Evolutionary conservation across 1,140 invertebrate species (phyloP), one percentile per base, ranked within the genome.

Genomic region (Calosoma granatense): DNA sequence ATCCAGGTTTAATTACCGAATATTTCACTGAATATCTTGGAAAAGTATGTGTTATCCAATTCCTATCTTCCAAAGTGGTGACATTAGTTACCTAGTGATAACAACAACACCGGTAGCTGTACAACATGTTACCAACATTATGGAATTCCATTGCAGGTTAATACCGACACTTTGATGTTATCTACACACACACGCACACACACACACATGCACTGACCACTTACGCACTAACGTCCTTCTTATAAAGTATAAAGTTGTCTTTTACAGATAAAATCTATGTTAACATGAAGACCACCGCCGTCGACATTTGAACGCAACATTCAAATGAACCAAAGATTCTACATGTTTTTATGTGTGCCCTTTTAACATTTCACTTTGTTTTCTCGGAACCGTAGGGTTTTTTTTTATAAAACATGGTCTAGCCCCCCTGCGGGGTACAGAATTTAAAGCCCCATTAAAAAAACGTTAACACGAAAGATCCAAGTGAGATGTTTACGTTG

Each of bases 401-500:
- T 36, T 36, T 36, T 36, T 9, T 9, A 36, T 9, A 36, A 9
- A 47, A 12, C 41, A 47, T 17, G 41, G 17, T 3, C 26, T 6
- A 47, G 41, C 9, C 41, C 41, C 17, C 41, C 41, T 17, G 41
- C 41, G 17, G 41, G 3, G 9, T 9, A 11, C 6, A 47, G 6
- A 47, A 47, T 47, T 47, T 47, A 47, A 3, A 12, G 41, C 41
- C n/a, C 41, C 41, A 47, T 47, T 47, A 47, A 47, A 47, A 36
- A 47, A 11, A 47, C 41, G 41, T 47, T 47, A 47, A 47, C 41
- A 47, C 15, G 41, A 11, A 11, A 12, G 9, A 12, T 47, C 17
- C 41, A 47, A 47, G 41, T 47, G 17, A 47, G 41, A 47, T 47
- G 41, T 47, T 47, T 47, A 47, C 6, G 41, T 47, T 30, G 41